phyloP scores from a whole-genome alignment of 2,888 invertebrate species.

The Helicoverpa assulta region DNA sequence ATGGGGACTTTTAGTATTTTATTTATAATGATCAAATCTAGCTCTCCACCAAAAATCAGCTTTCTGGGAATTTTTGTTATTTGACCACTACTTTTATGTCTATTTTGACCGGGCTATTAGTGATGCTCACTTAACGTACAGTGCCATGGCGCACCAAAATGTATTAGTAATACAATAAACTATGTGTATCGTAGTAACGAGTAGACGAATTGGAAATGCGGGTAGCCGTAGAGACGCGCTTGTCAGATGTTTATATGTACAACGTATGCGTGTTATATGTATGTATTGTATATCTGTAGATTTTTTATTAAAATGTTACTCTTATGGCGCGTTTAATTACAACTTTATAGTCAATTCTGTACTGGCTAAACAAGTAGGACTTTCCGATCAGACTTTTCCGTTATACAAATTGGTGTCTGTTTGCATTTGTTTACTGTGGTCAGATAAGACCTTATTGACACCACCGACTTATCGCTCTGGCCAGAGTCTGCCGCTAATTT shows the following conservation, averaged over 20 bases:
- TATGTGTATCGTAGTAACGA: conserved; percentile 65
- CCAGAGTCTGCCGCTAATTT: conserved; percentile 25
- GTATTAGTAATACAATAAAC: conserved; percentile 69
- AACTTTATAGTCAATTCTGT: conserved; percentile 43
- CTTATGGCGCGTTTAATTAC: conserved; percentile 41
- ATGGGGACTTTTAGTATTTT: no score
- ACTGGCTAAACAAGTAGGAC: conserved; percentile 24
- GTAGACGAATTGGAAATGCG: conserved; percentile 65
- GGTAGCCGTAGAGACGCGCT: conserved; percentile 61
- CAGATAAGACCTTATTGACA: conserved; percentile 29
- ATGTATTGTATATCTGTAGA: conserved; percentile 65
- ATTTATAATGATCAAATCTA: no score
- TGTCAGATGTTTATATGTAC: conserved; percentile 51
- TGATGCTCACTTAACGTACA: conserved; percentile 70
- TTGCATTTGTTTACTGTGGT: conserved; percentile 32
- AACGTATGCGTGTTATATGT: conserved; percentile 43
- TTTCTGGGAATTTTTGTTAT: no score
- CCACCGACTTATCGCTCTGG: conserved; percentile 50
- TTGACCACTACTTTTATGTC: no score
- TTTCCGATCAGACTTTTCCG: conserved; percentile 3
- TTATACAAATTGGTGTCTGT: conserved; percentile 24
- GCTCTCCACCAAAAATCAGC: no score
- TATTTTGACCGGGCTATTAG: no score
- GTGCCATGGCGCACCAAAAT: conserved; percentile 82
- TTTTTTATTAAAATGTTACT: conserved; percentile 57